Evolutionary conservation across 2,888 invertebrate species (phyloP).

Genomic region (Tetranychus piercei): DNA sequence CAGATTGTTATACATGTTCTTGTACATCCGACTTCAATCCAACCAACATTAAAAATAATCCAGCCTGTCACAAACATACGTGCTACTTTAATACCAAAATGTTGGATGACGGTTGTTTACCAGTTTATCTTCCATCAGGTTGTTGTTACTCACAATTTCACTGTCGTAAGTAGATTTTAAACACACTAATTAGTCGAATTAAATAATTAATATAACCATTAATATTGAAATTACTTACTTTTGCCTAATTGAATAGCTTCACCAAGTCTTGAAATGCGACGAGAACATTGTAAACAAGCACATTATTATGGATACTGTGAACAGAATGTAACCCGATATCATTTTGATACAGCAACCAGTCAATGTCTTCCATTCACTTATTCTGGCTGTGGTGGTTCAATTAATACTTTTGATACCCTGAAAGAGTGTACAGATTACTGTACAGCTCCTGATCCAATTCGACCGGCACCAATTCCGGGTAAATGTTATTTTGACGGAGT

Average conservation of each 20-base stretch:
- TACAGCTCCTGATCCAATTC: background rate
- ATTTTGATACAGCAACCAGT: background rate
- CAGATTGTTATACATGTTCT: constrained; percentile 1
- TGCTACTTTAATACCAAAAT: background rate
- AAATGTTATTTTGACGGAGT: background rate
- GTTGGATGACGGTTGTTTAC: background rate
- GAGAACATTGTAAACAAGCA: background rate
- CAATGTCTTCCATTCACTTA: constrained; percentile 7
- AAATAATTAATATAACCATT: background rate
- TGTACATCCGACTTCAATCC: background rate
- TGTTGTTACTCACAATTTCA: background rate
- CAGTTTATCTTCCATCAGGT: constrained; percentile 3
- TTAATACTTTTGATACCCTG: background rate
- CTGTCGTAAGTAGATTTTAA: background rate
- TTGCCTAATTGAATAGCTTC: background rate
- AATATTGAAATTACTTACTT: background rate
- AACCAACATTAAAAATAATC: background rate
- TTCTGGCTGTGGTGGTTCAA: constrained; percentile 2
- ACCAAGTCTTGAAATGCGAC: background rate
- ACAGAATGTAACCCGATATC: background rate
- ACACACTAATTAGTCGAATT: background rate
- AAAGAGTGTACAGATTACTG: background rate
- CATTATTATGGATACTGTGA: background rate
- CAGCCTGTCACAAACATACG: background rate
- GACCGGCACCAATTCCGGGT: background rate